These are phyloP conservation scores for Lasioglossum albipes DNA, from an alignment of 1,140 invertebrate genomes.

Conservation along the genomic window DNA sequence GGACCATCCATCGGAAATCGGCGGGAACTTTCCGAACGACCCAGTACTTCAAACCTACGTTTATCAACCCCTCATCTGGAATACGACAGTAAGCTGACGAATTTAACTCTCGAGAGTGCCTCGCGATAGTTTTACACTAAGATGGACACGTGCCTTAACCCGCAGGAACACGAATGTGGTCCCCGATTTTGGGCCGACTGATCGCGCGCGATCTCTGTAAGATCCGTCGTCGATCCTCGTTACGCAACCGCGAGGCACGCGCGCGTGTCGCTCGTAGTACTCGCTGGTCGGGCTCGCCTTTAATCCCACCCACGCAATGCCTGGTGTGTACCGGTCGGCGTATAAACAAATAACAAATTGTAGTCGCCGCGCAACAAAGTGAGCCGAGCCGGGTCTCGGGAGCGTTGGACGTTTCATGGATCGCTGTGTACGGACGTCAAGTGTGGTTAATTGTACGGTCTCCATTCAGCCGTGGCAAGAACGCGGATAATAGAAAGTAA, in stretches of 20 bases:
- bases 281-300: not conserved
- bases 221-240: not conserved
- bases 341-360: constrained; percentile 45
- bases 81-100: too few relatives aligned
- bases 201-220: too few relatives aligned
- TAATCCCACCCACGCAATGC: constrained; percentile 5
- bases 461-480: constrained; percentile 41
- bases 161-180: too few relatives aligned
- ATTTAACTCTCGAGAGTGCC: too few relatives aligned
- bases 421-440: constrained; percentile 36
- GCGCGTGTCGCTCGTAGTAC: too few relatives aligned
- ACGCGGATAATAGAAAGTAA: constrained; percentile 43
- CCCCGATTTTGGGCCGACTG: too few relatives aligned
- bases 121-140: too few relatives aligned
- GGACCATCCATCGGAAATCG: too few relatives aligned
- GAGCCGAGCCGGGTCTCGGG: not conserved
- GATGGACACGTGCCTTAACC: too few relatives aligned
- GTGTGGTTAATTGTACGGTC: constrained; percentile 47
- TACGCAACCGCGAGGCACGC: not conserved
- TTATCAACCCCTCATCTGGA: too few relatives aligned
- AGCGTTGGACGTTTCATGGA: constrained; percentile 38
- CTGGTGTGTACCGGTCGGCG: not conserved
- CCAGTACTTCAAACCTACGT: too few relatives aligned
- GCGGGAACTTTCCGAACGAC: too few relatives aligned
- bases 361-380: constrained; percentile 31